Percentiles rank a stretch among this genome's conserved stretches.
Evolutionary conservation across 2,113 vertebrate species (phyloP).

Genomic region (Nycticryphes semicollaris): DNA sequence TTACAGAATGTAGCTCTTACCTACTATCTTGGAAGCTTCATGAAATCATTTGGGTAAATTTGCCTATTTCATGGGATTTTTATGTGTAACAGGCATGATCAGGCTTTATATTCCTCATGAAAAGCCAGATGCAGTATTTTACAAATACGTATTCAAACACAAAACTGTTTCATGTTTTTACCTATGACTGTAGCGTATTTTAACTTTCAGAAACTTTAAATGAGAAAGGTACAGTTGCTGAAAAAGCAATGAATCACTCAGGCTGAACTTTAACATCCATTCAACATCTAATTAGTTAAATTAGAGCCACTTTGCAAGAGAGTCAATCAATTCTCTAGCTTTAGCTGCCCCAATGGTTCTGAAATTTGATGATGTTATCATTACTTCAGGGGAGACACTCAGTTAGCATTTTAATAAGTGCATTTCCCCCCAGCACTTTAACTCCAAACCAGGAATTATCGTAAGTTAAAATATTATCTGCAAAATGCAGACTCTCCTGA

Average conservation of each 20-base stretch:
- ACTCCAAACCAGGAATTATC: neutral
- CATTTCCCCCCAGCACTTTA: slow-evolving; percentile 52
- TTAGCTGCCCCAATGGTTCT: slow-evolving; percentile 68
- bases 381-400: slow-evolving; percentile 68
- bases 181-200: neutral
- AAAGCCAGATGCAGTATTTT: neutral
- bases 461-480: slow-evolving; percentile 66
- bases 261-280: slow-evolving; percentile 74
- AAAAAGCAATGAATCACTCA: slow-evolving; percentile 72
- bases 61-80: neutral
- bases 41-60: neutral
- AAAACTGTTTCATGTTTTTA: slow-evolving; percentile 29
- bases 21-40: neutral
- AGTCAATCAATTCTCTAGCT: slow-evolving; percentile 77
- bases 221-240: slow-evolving; percentile 57
- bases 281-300: slow-evolving; percentile 80
- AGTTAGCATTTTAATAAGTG: slow-evolving; percentile 73
- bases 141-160: slow-evolving; percentile 18
- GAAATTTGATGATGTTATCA: slow-evolving; percentile 81
- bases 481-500: slow-evolving; percentile 34
- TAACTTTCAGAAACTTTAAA: slow-evolving; percentile 69
- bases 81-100: neutral
- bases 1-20: neutral
- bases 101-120: neutral
- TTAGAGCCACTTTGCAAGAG: slow-evolving; percentile 68